Evolutionary conservation across 2,888 invertebrate genomes (phyloP).

Genomic region (Cetonia aurata): DNA sequence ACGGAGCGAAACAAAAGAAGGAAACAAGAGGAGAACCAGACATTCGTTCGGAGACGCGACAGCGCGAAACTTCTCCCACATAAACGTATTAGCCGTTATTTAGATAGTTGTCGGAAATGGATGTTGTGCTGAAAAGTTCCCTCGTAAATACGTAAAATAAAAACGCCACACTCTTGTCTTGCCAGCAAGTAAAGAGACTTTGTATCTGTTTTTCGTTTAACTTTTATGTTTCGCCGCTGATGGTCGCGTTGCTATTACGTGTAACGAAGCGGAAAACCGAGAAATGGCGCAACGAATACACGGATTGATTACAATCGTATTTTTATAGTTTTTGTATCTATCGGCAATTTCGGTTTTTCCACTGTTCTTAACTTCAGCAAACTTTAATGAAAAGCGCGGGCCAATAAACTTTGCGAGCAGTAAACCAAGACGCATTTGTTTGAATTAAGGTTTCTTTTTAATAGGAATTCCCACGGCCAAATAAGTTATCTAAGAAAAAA

Average conservation of each 20-base stretch:
- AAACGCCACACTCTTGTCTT: conserved; percentile 23
- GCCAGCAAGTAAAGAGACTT: conserved; percentile 31
- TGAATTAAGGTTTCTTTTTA: too few relatives aligned
- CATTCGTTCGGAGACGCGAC: background rate
- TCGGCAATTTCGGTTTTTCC: too few relatives aligned
- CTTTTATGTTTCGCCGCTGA: conserved; percentile 32
- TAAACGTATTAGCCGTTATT: conserved; percentile 36
- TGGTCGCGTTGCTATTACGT: conserved; percentile 20
- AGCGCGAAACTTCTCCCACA: conserved; percentile 27
- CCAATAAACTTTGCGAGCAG: too few relatives aligned
- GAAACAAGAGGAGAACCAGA: background rate
- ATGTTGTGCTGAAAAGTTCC: conserved; percentile 36
- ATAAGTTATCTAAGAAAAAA: too few relatives aligned
- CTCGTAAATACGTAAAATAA: conserved; percentile 36
- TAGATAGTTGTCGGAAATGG: conserved; percentile 38
- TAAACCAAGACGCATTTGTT: too few relatives aligned
- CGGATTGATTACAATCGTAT: conserved; percentile 3
- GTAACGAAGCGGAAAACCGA: conserved; percentile 33
- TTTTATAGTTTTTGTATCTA: background rate
- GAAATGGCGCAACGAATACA: conserved; percentile 2
- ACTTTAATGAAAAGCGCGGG: too few relatives aligned
- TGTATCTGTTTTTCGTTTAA: conserved; percentile 38
- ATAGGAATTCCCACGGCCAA: too few relatives aligned
- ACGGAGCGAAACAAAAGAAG: conserved; percentile 7
- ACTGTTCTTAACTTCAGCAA: too few relatives aligned